A percentile compares a stretch with the other conserved stretches of the same genome.
phyloP scores from a whole-genome alignment of 2,797 vertebrate genomes.

The Leptatherina wallacei region DNA sequence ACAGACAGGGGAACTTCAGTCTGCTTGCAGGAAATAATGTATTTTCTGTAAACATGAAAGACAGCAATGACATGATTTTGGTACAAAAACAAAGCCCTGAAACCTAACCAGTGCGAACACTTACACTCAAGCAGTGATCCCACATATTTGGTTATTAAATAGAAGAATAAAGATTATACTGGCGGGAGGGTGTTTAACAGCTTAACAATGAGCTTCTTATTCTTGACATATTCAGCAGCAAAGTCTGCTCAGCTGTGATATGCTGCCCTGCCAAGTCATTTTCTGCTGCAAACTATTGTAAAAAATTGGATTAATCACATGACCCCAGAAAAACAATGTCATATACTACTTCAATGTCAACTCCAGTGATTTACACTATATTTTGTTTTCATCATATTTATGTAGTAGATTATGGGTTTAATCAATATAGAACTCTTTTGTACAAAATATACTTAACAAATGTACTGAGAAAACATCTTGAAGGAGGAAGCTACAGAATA shows the following conservation, averaged over 20 bases:
- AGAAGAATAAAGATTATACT: slow-evolving; percentile 39
- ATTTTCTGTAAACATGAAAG: slow-evolving; percentile 86
- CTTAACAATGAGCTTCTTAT: slow-evolving; percentile 70
- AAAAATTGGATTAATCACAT: slow-evolving; percentile 39
- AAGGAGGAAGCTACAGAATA: background rate
- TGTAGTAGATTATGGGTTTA: background rate
- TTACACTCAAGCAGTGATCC: slow-evolving; percentile 16
- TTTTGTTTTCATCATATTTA: background rate
- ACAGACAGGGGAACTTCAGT: slow-evolving; percentile 91
- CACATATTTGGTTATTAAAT: slow-evolving; percentile 30
- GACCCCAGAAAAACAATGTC: background rate
- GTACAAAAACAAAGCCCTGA: slow-evolving; percentile 13
- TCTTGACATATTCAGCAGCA: slow-evolving; percentile 36
- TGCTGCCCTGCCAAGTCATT: slow-evolving; percentile 58
- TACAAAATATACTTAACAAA: too few relatives aligned
- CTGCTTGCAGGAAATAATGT: slow-evolving; percentile 92
- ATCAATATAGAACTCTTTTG: background rate
- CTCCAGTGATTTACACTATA: background rate
- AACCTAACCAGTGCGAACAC: background rate
- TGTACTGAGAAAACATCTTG: background rate
- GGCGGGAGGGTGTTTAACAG: slow-evolving; percentile 29
- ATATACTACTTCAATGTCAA: slow-evolving; percentile 4
- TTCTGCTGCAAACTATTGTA: slow-evolving; percentile 28
- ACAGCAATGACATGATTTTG: slow-evolving; percentile 5
- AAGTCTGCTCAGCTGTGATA: slow-evolving; percentile 60